Percentiles rank a stretch among this genome's conserved stretches.
Conservation (phyloP, 2,113 vertebrate species). For the zebrafish (Danio rerio) region DNA sequence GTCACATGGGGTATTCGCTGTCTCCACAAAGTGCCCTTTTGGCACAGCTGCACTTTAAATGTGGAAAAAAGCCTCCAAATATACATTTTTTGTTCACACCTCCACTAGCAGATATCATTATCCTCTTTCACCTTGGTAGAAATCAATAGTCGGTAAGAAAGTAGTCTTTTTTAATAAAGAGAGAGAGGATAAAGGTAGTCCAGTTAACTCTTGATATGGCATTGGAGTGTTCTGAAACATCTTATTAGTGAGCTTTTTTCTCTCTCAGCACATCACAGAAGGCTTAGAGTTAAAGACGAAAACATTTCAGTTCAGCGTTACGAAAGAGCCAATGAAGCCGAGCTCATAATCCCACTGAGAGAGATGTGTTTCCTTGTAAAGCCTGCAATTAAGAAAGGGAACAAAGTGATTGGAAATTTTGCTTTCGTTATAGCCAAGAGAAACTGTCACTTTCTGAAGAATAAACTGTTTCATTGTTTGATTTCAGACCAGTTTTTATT, state of each 20-base stretch:
- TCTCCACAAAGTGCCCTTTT: slow-evolving; percentile 53
- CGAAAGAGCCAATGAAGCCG: slow-evolving; percentile 33
- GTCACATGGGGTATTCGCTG: slow-evolving; percentile 37
- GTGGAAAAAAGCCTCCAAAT: slow-evolving; percentile 55
- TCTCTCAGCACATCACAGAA: background rate
- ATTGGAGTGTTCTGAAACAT: background rate
- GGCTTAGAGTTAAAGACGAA: background rate
- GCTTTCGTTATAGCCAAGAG: slow-evolving; percentile 19
- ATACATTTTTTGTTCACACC: slow-evolving; percentile 60
- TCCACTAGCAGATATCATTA: slow-evolving; percentile 65
- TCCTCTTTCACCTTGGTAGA: slow-evolving; percentile 56
- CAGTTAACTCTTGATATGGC: slow-evolving; percentile 11
- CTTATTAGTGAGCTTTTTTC: slow-evolving; percentile 1
- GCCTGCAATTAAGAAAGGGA: slow-evolving; percentile 18
- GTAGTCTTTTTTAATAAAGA: slow-evolving; percentile 57
- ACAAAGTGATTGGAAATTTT: slow-evolving; percentile 25
- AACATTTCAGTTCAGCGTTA: slow-evolving; percentile 38
- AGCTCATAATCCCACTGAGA: slow-evolving; percentile 45
- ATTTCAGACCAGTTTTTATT: background rate
- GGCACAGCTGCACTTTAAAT: slow-evolving; percentile 49
- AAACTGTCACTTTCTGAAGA: slow-evolving; percentile 14
- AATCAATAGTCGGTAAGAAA: slow-evolving; percentile 62
- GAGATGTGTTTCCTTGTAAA: slow-evolving; percentile 17
- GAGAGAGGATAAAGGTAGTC: slow-evolving; percentile 13
- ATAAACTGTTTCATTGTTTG: slow-evolving; percentile 19